Conservation (phyloP, 2,113 vertebrate species). For the Crotalus horridus region DNA sequence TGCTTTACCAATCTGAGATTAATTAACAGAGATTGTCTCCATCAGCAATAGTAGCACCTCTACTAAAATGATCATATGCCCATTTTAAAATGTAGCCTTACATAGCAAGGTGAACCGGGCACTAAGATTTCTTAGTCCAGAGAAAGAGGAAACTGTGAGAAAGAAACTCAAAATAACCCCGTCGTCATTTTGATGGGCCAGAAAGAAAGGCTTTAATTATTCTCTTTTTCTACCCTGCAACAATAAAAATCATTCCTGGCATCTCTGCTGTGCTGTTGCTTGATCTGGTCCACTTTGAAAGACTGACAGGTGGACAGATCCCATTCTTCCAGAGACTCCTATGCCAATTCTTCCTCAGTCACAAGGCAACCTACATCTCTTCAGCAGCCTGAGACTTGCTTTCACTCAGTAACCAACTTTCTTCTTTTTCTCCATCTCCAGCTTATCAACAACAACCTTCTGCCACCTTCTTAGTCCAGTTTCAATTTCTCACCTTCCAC, state of each 20-base stretch:
- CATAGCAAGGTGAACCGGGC: neutral
- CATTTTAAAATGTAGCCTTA: neutral
- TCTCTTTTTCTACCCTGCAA: neutral
- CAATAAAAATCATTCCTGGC: neutral
- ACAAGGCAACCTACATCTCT: neutral
- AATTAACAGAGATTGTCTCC: neutral
- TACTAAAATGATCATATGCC: neutral
- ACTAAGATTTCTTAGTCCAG: neutral
- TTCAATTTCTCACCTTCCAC: neutral
- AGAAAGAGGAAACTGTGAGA: neutral
- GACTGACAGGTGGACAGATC: neutral
- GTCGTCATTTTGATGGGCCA: neutral
- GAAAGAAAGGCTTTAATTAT: neutral
- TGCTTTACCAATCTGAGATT: neutral
- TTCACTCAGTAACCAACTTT: neutral
- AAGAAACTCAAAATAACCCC: neutral
- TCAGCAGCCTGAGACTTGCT: neutral
- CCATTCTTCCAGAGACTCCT: neutral
- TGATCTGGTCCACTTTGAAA: neutral
- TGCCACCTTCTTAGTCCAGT: neutral
- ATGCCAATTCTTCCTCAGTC: neutral
- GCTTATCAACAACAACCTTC: neutral
- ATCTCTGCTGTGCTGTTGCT: neutral
- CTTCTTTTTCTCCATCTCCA: neutral
- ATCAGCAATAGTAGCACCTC: neutral